Evolutionary conservation across 2,888 invertebrate species (phyloP).

Genomic region (Drosophila subquinaria): DNA sequence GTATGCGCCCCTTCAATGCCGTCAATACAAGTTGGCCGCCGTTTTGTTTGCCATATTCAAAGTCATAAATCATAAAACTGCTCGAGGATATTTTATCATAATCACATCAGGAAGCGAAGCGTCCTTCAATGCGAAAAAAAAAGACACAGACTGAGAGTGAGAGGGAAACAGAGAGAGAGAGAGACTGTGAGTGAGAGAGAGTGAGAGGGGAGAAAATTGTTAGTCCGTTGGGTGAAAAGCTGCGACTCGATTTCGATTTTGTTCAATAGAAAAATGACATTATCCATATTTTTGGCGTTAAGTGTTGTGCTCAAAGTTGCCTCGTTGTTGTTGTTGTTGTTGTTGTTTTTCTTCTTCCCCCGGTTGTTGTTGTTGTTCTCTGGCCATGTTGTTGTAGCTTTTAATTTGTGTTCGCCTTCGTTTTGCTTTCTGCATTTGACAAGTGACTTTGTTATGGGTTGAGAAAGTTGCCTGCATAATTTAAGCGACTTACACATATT

Average conservation of each 20-base stretch:
- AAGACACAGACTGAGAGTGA: not conserved
- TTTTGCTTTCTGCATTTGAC: slow-evolving; percentile 65
- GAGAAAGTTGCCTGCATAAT: slow-evolving; percentile 46
- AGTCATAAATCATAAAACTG: slow-evolving; percentile 81
- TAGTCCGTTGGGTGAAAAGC: not conserved
- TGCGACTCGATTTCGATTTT: slow-evolving; percentile 50
- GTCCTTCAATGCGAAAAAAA: slow-evolving; percentile 18
- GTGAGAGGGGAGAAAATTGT: not conserved
- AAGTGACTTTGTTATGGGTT: slow-evolving; percentile 63
- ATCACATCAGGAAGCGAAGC: slow-evolving; percentile 78
- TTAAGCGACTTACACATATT: slow-evolving; percentile 39
- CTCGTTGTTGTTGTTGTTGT: slow-evolving; percentile 10
- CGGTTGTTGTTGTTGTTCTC: slow-evolving; percentile 9
- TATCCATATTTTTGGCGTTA: slow-evolving; percentile 80
- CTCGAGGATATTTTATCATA: slow-evolving; percentile 82
- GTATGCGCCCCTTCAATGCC: slow-evolving; percentile 29
- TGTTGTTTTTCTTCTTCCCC: not conserved
- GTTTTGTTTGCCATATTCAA: slow-evolving; percentile 80
- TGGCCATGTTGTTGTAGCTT: slow-evolving; percentile 46
- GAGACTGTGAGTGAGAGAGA: not conserved
- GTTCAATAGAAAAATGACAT: slow-evolving; percentile 77
- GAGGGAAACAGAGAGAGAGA: not conserved
- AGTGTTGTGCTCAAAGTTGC: slow-evolving; percentile 58
- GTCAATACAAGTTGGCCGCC: slow-evolving; percentile 39
- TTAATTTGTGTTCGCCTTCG: slow-evolving; percentile 69